A percentile compares a stretch with the other conserved stretches of the same genome.
Conservation (phyloP, 2,113 vertebrate species). For the Ailuropoda melanoleuca region DNA sequence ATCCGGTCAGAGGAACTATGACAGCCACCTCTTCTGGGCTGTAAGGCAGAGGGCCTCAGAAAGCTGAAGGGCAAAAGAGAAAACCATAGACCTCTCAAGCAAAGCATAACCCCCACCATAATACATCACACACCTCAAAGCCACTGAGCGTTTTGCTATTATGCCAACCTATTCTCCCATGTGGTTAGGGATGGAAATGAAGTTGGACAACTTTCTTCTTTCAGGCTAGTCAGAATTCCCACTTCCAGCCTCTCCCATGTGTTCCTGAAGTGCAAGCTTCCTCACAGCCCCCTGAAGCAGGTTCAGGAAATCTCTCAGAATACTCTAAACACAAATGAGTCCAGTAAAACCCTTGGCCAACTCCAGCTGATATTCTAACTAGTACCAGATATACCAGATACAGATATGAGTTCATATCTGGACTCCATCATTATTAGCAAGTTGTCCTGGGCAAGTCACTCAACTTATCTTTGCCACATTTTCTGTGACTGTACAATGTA, state of each 20-base stretch:
- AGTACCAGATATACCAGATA: neutral
- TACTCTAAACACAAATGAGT: neutral
- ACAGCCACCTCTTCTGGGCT: neutral
- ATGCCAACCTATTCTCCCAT: neutral
- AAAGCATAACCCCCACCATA: neutral
- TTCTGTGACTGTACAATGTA: neutral
- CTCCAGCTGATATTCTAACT: neutral
- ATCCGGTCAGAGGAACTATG: neutral
- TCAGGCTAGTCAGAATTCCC: neutral
- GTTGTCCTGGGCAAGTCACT: neutral
- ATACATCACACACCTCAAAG: neutral
- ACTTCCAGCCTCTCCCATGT: neutral
- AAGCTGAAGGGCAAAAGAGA: neutral
- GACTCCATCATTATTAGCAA: neutral
- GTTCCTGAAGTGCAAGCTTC: neutral
- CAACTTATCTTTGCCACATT: neutral
- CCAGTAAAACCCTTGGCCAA: neutral
- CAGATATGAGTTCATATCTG: neutral
- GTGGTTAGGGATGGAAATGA: neutral
- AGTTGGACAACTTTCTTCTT: neutral
- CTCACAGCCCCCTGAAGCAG: neutral
- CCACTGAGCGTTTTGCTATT: neutral
- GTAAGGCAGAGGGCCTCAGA: neutral
- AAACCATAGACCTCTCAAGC: neutral
- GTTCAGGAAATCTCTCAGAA: neutral